Conservation (phyloP, 2,888 invertebrate genomes). For the Muscina levida region DNA sequence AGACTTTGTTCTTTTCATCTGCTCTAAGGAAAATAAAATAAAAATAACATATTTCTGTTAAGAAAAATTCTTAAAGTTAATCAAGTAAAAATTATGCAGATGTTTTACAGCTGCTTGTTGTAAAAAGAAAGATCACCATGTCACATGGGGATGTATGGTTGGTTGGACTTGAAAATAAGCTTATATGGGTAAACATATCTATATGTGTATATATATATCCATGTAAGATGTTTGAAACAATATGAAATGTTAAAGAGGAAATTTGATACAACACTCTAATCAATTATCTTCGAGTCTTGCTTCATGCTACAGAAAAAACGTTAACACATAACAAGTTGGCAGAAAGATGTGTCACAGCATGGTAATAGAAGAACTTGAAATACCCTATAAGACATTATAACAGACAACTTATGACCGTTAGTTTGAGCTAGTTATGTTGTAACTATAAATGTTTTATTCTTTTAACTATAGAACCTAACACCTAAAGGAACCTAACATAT, state of each 20-base stretch:
- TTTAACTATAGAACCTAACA: too few species aligned
- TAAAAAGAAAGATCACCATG: background rate
- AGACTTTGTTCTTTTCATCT: background rate
- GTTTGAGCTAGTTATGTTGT: too few species aligned
- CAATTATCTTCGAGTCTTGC: conserved; percentile 30
- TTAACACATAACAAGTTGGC: conserved; percentile 21
- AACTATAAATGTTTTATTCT: too few species aligned
- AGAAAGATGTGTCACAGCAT: conserved; percentile 2
- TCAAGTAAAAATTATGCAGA: conserved; percentile 30
- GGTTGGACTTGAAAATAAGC: background rate
- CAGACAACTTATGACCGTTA: too few species aligned
- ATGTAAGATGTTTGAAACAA: too few species aligned
- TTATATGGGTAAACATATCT: background rate
- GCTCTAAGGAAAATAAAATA: background rate
- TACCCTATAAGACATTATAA: background rate
- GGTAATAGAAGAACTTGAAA: background rate
- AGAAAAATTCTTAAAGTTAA: conserved; percentile 41
- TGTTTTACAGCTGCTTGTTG: conserved; percentile 19
- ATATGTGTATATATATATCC: too few species aligned
- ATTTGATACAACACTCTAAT: conserved; percentile 40
- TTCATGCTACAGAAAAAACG: background rate
- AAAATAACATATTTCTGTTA: conserved; percentile 8
- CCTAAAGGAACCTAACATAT: too few species aligned
- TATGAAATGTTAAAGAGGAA: conserved; percentile 10
- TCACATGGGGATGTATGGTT: background rate